Evolutionary conservation across 2,888 invertebrate genomes (phyloP).

Genomic region (Drepanosiphum platanoidis): DNA sequence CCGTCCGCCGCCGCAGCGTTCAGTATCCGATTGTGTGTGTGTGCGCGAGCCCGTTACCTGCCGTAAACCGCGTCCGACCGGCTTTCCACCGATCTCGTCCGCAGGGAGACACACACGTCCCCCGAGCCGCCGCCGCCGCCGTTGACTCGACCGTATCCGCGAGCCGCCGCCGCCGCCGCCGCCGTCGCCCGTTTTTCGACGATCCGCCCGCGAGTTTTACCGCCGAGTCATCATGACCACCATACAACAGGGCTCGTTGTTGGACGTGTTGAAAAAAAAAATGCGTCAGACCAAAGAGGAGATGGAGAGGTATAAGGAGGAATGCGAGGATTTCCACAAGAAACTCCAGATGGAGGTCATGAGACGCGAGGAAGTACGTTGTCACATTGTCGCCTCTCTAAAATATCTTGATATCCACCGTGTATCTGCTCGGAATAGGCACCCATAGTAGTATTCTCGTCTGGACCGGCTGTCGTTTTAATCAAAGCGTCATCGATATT

Average conservation of each 20-base stretch:
- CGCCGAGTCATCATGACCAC: constrained; percentile 78
- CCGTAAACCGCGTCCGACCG: neutral
- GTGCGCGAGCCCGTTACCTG: neutral
- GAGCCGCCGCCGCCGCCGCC: neutral
- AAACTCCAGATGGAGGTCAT: constrained; percentile 94
- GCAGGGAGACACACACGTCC: neutral
- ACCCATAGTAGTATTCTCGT: no score
- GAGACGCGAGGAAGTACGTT: constrained; percentile 96
- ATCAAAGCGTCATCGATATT: no score
- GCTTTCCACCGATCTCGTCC: neutral
- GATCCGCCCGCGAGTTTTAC: neutral
- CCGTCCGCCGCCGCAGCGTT: neutral
- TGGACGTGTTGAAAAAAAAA: constrained; percentile 99
- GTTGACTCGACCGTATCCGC: neutral
- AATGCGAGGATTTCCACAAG: constrained; percentile 95
- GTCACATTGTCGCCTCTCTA: neutral
- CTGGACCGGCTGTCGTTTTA: no score
- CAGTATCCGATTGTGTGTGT: neutral
- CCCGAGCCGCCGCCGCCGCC: neutral
- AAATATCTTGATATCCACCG: neutral
- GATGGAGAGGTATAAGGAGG: constrained; percentile 98
- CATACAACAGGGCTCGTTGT: constrained; percentile 90
- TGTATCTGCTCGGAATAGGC: no score
- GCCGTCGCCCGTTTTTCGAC: no score
- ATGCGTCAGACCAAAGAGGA: constrained; percentile 99